Conservation (phyloP, 1,140 invertebrate species). For the Dolichoris vasculosae region DNA sequence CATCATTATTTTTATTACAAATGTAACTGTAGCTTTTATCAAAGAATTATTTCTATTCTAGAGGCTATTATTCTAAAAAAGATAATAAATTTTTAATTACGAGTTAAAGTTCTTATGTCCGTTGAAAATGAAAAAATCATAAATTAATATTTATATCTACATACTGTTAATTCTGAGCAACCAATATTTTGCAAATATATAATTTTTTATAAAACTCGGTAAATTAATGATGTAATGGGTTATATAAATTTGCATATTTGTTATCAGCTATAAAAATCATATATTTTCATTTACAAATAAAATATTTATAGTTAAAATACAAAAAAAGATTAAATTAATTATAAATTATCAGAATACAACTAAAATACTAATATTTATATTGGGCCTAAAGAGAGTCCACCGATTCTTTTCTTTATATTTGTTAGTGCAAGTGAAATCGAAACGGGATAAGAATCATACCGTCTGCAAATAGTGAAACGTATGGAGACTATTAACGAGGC, state of each 20-base stretch:
- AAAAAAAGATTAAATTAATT: neutral
- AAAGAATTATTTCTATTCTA: neutral
- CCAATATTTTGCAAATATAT: neutral
- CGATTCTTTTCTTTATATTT: neutral
- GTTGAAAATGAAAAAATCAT: neutral
- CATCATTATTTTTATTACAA: constrained; percentile 15
- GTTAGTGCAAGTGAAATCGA: neutral
- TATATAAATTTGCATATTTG: neutral
- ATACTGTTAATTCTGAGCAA: neutral
- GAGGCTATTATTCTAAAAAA: neutral
- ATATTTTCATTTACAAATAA: neutral
- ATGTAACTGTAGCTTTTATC: neutral
- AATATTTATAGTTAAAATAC: neutral
- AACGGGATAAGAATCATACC: neutral
- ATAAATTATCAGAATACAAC: neutral
- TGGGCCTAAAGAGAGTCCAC: neutral
- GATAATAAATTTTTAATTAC: constrained; percentile 26
- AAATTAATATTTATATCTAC: neutral
- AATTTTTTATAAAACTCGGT: neutral
- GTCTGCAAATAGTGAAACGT: neutral
- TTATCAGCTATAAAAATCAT: neutral
- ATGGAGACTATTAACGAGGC: neutral
- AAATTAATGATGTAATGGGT: neutral
- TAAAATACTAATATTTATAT: neutral
- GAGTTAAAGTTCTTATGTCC: neutral